Evolutionary conservation across 2,888 invertebrate species (phyloP), one percentile per base, ranked within the genome.

Genomic region (Aspidiotus destructor): DNA sequence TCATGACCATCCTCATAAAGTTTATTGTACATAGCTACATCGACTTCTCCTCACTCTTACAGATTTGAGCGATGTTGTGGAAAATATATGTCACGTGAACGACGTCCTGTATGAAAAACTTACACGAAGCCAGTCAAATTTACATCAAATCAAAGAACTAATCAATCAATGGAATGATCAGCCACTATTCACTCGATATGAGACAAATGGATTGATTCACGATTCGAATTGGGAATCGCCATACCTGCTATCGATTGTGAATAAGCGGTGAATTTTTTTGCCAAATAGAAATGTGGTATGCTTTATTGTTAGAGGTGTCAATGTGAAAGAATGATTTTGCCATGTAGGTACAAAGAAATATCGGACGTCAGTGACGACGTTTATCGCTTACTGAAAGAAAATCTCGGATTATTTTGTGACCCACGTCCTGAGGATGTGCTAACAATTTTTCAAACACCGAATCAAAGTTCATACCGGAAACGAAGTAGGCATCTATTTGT

Each of bases 381-480:
- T 53, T 76, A 80, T 70, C 75, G 79, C 7, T 78, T 86, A 15
- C 78, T 89, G 71, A 78, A 79, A 41, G 80, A 83, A 5, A 89
- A 90, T 77, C 85, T 85, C 72, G 83, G 83, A 69, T 75, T 89
- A 7, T 87, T 86, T 74, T 86, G 87, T 73, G 85, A 88, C 74
- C 80, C 86, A 55, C 75, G 80, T 6, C 71, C 75, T 28, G 70
- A 73, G 53, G 62, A 68, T 67, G 53, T 28, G 28, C 5, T 28
- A 28, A 28, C 28, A 28, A 28, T 28, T 5, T 28, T 28, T 28
- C 28, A 28, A 28, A 3, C 28, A 28, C 28, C 28, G 5, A 28
- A 28, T 28, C 28, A 28, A 28, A 28, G 28, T 28, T 5, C 5
- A 28, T 28, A 28, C 28, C 5, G 28, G 28, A 28, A 28, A 28